Percentiles rank a stretch among this genome's conserved stretches.
Conservation (phyloP, 2,113 vertebrate genomes). For the Chascanopsetta lugubris region DNA sequence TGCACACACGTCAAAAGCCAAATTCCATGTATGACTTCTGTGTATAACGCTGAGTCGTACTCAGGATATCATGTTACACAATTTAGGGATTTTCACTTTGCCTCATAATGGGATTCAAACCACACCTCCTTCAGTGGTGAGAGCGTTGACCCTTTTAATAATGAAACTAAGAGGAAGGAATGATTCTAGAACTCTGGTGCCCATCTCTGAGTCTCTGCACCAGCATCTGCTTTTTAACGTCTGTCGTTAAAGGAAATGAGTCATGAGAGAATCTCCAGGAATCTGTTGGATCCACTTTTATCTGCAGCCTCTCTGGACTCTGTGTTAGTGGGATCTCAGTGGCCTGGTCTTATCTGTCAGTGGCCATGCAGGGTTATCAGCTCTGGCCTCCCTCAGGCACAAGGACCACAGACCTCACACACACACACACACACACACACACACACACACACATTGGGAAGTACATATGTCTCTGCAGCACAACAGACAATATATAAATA, state of each 20-base stretch:
- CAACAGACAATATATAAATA: not conserved
- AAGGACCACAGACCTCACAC: slow-evolving; percentile 70
- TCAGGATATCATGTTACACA: slow-evolving; percentile 24
- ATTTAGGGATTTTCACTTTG: slow-evolving; percentile 31
- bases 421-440: no score
- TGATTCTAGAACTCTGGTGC: not conserved
- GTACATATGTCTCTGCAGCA: not conserved
- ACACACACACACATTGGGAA: no score
- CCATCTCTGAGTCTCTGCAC: not conserved
- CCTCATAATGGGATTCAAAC: slow-evolving; percentile 10
- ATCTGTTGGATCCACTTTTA: slow-evolving; percentile 62
- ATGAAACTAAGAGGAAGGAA: not conserved
- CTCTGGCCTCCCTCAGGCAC: slow-evolving; percentile 58
- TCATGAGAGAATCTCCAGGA: slow-evolving; percentile 51
- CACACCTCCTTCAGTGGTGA: not conserved
- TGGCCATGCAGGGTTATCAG: slow-evolving; percentile 64
- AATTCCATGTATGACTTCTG: not conserved
- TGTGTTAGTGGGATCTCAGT: slow-evolving; percentile 63
- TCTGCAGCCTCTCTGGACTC: slow-evolving; percentile 57
- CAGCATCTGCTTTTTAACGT: slow-evolving; percentile 48
- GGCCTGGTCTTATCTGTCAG: slow-evolving; percentile 67
- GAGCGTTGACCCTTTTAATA: slow-evolving; percentile 17
- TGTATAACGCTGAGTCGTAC: not conserved
- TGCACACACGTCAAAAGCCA: not conserved
- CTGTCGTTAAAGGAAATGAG: slow-evolving; percentile 57